Conservation (phyloP, 2,797 vertebrate genomes). For the Alca torda region DNA sequence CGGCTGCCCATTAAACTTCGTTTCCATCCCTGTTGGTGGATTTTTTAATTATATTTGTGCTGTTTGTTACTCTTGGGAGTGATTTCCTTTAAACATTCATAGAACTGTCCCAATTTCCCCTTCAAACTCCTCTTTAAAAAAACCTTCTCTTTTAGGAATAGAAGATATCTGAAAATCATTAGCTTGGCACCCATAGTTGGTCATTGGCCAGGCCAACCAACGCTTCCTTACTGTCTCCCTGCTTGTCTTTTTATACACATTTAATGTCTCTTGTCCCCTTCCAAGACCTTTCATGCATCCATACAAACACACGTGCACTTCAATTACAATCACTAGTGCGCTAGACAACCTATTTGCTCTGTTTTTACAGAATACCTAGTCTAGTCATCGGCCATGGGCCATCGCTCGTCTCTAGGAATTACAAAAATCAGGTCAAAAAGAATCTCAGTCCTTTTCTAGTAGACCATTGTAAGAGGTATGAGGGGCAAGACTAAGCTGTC, state of each 20-base stretch:
- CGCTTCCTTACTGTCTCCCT: background rate
- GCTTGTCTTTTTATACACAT: background rate
- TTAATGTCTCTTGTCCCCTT: background rate
- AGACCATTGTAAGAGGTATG: background rate
- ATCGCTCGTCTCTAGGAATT: background rate
- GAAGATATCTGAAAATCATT: background rate
- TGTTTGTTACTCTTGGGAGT: background rate
- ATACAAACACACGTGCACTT: rapidly evolving
- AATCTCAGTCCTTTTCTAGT: background rate
- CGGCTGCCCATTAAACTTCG: background rate
- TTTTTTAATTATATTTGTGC: background rate
- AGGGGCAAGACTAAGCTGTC: background rate
- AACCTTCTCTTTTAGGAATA: background rate
- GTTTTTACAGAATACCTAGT: background rate
- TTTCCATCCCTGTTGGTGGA: background rate
- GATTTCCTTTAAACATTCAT: background rate
- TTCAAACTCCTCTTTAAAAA: background rate
- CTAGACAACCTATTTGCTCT: background rate
- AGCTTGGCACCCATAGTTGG: background rate
- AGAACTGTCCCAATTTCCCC: background rate
- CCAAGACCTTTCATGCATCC: background rate
- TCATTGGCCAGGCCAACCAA: background rate
- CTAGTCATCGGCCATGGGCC: background rate
- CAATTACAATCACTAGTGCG: rapidly evolving
- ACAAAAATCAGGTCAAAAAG: background rate